Evolutionary conservation across 2,797 vertebrate species (phyloP).

Genomic region (Argya squamiceps): DNA sequence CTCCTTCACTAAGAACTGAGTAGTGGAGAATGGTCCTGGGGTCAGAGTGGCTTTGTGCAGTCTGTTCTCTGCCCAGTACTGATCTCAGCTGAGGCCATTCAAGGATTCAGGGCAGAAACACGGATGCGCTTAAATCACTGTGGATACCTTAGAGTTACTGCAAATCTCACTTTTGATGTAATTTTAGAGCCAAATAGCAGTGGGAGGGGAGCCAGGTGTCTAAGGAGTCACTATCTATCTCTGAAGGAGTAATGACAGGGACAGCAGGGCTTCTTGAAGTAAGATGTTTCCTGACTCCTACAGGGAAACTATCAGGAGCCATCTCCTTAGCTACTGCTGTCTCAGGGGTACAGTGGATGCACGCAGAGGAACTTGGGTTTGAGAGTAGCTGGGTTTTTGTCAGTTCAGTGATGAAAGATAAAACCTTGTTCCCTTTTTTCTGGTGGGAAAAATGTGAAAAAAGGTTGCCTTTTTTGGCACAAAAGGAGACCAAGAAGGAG

Average conservation of each 20-base stretch:
- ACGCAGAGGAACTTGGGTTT: not conserved
- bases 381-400: not conserved
- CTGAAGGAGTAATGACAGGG: not conserved
- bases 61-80: not conserved
- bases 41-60: rapidly evolving
- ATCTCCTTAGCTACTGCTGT: not conserved
- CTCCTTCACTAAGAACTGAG: rapidly evolving
- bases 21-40: rapidly evolving
- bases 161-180: not conserved
- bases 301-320: not conserved
- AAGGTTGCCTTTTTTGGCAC: not conserved
- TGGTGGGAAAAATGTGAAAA: not conserved
- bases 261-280: not conserved
- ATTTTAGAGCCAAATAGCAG: not conserved
- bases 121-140: not conserved
- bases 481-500: not conserved
- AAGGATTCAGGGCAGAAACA: not conserved
- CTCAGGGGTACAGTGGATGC: not conserved
- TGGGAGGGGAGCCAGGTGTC: not conserved
- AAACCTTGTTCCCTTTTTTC: not conserved
- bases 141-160: not conserved
- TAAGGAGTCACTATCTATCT: not conserved
- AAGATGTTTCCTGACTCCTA: not conserved
- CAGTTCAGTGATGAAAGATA: not conserved
- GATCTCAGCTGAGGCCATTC: rapidly evolving